Evolutionary conservation across 2,888 invertebrate species (phyloP), one percentile per base, ranked within the genome.

Genomic region (Eristalis tenax): DNA sequence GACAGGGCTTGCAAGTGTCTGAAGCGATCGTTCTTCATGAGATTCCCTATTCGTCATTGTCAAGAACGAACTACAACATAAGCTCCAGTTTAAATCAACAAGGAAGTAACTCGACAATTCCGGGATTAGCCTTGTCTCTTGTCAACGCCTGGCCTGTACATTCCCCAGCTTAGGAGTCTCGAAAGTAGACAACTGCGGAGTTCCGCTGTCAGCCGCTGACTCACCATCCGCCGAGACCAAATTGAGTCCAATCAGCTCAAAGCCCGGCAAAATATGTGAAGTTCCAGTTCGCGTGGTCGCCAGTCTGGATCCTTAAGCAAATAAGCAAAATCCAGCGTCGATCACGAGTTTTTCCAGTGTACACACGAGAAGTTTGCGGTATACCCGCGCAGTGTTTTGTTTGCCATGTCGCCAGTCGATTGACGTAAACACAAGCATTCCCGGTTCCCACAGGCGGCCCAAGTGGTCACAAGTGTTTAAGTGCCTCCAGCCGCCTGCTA

Each of bases 391-490:
- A 65, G 23, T 77, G 35, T 74, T 78, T 83, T 73, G 43, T 74
- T 78, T 78, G 74, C 64, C 32, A 63, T 22, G 35, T 5, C 61
- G 32, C 28, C 61, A 15, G 8, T 10, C 23, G 15, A 68, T 71
- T 18, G 65, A 56, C n/a, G 64, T 75, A 82, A 76, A 59, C 70
- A 73, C 71, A 59, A 40, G 23, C 18, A 50, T 66, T 56, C 63
- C 65, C 64, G 23, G 70, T 83, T 78, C 78, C 78, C 78, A 78
- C 70, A 43, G 50, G 35, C 70, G 43, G 15, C 50, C 50, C 57
- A 59, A 63, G 61, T n/a, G 8, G 43, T 26, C 65, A 59, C 68
- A 77, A 69, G 77, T 77, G 78, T 69, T 56, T 64, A 78, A 78
- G 78, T 78, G 78, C 71, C 68, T 70, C 78, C 64, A 15, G 50